Conservation (phyloP, 2,888 invertebrate genomes). For the Chorisops tibialis region DNA sequence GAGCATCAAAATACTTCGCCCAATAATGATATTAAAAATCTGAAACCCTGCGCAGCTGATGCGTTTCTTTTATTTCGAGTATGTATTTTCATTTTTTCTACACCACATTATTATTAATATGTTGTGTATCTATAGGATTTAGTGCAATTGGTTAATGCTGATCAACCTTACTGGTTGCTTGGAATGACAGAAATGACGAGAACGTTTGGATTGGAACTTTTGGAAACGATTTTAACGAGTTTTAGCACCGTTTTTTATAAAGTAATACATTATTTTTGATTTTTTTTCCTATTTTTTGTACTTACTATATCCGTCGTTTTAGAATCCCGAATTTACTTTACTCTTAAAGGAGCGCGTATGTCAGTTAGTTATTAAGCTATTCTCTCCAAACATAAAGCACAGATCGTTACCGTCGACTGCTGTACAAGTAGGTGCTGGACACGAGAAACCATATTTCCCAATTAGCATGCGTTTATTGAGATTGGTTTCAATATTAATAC, state of each 20-base stretch:
- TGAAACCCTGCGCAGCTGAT: constrained; percentile 86
- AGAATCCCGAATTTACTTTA: constrained; percentile 93
- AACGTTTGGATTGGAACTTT: constrained; percentile 91
- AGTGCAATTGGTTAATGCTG: constrained; percentile 93
- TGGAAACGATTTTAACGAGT: constrained; percentile 88
- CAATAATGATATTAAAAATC: constrained; percentile 53
- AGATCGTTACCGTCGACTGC: constrained; percentile 54
- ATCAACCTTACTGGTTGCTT: constrained; percentile 91
- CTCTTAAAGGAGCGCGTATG: constrained; percentile 95
- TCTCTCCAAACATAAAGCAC: constrained; percentile 98
- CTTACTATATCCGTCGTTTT: constrained; percentile 31
- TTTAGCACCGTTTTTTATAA: constrained; percentile 82
- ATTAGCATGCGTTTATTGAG: constrained; percentile 92
- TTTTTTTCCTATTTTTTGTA: background rate
- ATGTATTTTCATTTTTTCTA: background rate
- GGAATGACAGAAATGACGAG: constrained; percentile 97
- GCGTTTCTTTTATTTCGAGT: constrained; percentile 93
- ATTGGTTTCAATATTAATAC: constrained; percentile 88
- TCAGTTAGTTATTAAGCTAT: constrained; percentile 95
- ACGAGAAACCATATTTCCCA: constrained; percentile 93
- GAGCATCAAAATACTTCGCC: background rate
- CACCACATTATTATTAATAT: background rate
- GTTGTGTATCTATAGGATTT: constrained; percentile 69
- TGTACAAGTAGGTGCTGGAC: constrained; percentile 61
- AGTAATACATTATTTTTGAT: constrained; percentile 54